A percentile compares a stretch with the other conserved stretches of the same genome.
These are phyloP conservation scores for Aurelia aurita DNA, from an alignment of 30 jellyfish, hydroid and myxozoan genomes.

Conservation along the genomic window DNA sequence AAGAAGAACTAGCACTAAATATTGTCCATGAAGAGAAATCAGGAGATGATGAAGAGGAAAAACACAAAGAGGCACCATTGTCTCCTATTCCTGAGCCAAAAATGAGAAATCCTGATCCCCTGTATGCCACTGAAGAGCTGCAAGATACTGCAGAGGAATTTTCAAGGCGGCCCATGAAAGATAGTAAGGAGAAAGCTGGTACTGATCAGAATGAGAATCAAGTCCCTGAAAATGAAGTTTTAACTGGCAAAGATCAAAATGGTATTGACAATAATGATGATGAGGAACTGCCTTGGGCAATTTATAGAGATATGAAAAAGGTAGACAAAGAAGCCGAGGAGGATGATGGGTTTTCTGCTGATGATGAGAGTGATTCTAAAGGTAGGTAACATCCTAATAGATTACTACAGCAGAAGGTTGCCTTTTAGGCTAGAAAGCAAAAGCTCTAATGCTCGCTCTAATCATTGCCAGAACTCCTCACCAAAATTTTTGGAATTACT, in stretches of 20 bases:
- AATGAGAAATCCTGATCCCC: background rate
- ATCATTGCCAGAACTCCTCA: too few species aligned
- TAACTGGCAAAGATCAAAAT: slow-evolving; percentile 20
- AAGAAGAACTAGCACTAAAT: background rate
- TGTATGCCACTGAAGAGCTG: background rate
- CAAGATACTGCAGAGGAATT: background rate
- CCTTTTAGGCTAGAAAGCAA: too few species aligned
- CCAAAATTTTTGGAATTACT: too few species aligned
- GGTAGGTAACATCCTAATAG: background rate
- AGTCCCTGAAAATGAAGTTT: slow-evolving; percentile 12
- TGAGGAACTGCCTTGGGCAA: slow-evolving; percentile 94
- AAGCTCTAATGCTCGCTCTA: too few species aligned
- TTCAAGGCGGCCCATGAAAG: background rate
- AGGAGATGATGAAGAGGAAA: background rate
- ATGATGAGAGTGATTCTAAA: slow-evolving; percentile 64
- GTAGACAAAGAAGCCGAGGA: slow-evolving; percentile 50
- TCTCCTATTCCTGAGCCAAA: too few species aligned
- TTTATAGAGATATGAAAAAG: slow-evolving; percentile 71
- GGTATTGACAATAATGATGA: slow-evolving; percentile 42
- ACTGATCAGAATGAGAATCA: slow-evolving; percentile 27
- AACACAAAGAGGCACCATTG: background rate
- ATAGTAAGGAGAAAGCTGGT: background rate
- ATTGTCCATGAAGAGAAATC: slow-evolving; percentile 34
- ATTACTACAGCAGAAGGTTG: too few species aligned
- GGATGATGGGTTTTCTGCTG: slow-evolving; percentile 66